phyloP scores from a whole-genome alignment of 2,113 vertebrate genomes.

The Mirounga angustirostris region DNA sequence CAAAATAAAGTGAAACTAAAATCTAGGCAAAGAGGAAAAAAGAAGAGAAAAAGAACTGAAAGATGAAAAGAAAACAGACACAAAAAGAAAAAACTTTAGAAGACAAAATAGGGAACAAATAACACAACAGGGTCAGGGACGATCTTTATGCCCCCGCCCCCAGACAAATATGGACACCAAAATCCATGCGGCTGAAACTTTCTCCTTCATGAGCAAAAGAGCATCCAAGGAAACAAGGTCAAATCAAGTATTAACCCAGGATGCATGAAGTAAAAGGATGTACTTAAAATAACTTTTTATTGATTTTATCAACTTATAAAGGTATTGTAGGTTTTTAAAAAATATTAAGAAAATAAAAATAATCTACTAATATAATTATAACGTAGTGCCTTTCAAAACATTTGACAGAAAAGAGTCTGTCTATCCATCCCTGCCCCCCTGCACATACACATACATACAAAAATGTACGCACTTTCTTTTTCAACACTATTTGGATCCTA shows the following conservation, averaged over 20 bases:
- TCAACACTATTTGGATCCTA: not conserved
- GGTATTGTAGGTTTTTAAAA: not conserved
- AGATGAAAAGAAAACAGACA: not conserved
- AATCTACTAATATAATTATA: not conserved
- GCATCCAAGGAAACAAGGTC: not conserved
- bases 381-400: not conserved
- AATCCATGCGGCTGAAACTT: not conserved
- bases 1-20: slow-evolving; percentile 37
- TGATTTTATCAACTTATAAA: slow-evolving; percentile 8
- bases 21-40: not conserved
- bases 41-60: not conserved
- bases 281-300: not conserved
- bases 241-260: not conserved
- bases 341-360: not conserved
- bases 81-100: not conserved
- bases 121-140: not conserved
- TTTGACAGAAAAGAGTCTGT: not conserved
- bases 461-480: not conserved
- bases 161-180: not conserved
- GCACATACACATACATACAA: not conserved
- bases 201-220: not conserved
- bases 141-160: not conserved
- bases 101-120: not conserved
- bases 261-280: not conserved
- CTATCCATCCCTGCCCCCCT: too few species aligned